A percentile compares a stretch with the other conserved stretches of the same genome.
phyloP scores from a whole-genome alignment of 2,113 vertebrate species.

The Lamprotornis superbus region DNA sequence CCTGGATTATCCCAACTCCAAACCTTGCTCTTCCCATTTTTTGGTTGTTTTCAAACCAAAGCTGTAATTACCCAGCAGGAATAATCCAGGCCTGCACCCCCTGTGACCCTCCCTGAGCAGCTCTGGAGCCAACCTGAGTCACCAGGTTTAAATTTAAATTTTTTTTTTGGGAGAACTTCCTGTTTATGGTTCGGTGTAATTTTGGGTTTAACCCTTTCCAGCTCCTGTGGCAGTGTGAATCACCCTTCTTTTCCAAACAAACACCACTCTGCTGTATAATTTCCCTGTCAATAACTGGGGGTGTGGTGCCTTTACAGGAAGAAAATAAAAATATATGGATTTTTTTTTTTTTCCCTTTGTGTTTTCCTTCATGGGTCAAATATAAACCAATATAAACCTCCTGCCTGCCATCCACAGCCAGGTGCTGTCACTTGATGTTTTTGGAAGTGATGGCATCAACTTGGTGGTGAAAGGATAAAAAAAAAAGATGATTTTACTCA shows the following conservation, averaged over 20 bases:
- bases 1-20: not conserved
- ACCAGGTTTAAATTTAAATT: slow-evolving; percentile 75
- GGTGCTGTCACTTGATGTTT: not conserved
- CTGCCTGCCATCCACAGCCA: not conserved
- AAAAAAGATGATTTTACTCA: not conserved
- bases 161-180: slow-evolving; percentile 68
- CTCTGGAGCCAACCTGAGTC: slow-evolving; percentile 68
- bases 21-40: not conserved
- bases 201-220: slow-evolving; percentile 74
- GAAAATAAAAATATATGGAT: not conserved
- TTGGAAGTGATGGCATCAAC: not conserved
- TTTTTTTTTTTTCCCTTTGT: not conserved
- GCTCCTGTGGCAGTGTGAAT: slow-evolving; percentile 45
- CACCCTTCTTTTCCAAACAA: slow-evolving; percentile 68
- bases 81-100: slow-evolving; percentile 45
- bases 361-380: slow-evolving; percentile 26
- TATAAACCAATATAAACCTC: not conserved
- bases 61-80: slow-evolving; percentile 69
- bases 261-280: slow-evolving; percentile 42
- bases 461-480: not conserved
- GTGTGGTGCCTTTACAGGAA: slow-evolving; percentile 51
- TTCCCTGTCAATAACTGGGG: slow-evolving; percentile 22
- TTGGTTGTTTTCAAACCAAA: slow-evolving; percentile 4
- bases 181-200: slow-evolving; percentile 77
- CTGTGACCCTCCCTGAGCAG: not conserved